Conservation (phyloP, 2,113 vertebrate species). For the Sander vitreus region DNA sequence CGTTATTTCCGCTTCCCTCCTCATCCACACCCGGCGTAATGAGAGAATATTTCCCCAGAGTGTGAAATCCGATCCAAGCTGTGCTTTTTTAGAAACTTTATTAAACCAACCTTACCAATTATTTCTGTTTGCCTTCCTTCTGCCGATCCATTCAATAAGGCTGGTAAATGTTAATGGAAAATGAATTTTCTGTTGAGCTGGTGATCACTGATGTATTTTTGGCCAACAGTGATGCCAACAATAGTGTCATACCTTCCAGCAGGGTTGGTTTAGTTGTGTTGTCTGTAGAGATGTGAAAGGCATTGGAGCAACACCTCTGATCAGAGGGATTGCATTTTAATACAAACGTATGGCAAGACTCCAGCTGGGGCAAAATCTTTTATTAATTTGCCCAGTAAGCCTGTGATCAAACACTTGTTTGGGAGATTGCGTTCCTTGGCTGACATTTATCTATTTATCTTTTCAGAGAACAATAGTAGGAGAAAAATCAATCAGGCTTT, state of each 20-base stretch:
- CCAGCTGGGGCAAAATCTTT: conserved; percentile 67
- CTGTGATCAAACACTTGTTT: conserved; percentile 68
- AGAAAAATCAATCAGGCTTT: conserved; percentile 56
- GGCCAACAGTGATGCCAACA: conserved; percentile 16
- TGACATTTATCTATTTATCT: conserved; percentile 72
- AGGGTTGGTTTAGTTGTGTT: conserved; percentile 18
- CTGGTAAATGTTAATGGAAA: conserved; percentile 69
- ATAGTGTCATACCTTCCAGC: conserved; percentile 27
- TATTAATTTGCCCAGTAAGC: conserved; percentile 73
- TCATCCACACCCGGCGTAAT: conserved; percentile 73
- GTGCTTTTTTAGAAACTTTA: conserved; percentile 79
- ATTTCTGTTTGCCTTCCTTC: conserved; percentile 68
- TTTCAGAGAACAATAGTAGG: conserved; percentile 37
- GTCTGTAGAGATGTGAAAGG: conserved; percentile 11
- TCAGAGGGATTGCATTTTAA: conserved; percentile 69
- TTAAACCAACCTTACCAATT: conserved; percentile 79
- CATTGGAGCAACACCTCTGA: conserved; percentile 32
- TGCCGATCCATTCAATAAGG: conserved; percentile 64
- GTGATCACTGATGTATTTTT: conserved; percentile 28
- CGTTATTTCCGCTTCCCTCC: conserved; percentile 79
- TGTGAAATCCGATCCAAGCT: conserved; percentile 67
- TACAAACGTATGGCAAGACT: conserved; percentile 57
- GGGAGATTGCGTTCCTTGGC: conserved; percentile 51
- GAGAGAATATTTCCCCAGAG: conserved; percentile 86
- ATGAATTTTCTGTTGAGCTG: conserved; percentile 49